Base-by-base conservation (phyloP, 2,888 invertebrate species). In the Onthophagus sagittarius region DNA sequence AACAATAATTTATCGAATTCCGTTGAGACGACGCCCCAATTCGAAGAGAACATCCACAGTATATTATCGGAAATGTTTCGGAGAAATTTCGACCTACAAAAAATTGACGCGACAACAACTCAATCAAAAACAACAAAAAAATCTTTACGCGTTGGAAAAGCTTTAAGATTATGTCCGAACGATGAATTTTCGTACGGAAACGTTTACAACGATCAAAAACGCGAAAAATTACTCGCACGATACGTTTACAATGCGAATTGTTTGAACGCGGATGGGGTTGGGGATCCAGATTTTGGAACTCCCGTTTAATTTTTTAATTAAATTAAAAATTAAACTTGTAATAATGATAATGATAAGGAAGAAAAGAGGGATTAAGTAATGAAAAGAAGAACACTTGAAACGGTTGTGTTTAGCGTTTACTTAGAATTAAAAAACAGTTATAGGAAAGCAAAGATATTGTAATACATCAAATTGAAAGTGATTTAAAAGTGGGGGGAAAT, bases 271-370 rank as follows among this genome's bases (percentile, higher is more conserved):
- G 87, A 87, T 77, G 90, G 90, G 65, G 88, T 89, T 78, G 91
- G 91, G 0, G 90, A 91, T 85, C 90, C 91, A 0, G 90, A 90
- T 85, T 91, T 91, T 83, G 91, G 91, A 77, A 91, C 91, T 3
- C 91, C 91, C 9, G 91, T 91, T 78, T 91, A 87, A n/a, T n/a
- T n/a, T n/a, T n/a, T n/a, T n/a, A n/a, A n/a, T n/a, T n/a, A n/a
- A n/a, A n/a, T n/a, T n/a, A n/a, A n/a, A 87, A 71, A 67, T 69
- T 70, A 31, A 23, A 23, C 23, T 23, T 69, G 67, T 67, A 62
- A 69, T 74, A 77, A 71, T 15, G 15, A 69, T 74, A 77, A 71
- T 15, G 15, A 23, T 71, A 70, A 62, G 14, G 62, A 71, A 62
- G 3, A n/a, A 69, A 69, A 69, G 71, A 71, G 71, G 71, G 62